Percentiles rank a stretch among this genome's conserved stretches.
phyloP scores from a whole-genome alignment of 2,888 invertebrate species.

The Lysandra bellargus region DNA sequence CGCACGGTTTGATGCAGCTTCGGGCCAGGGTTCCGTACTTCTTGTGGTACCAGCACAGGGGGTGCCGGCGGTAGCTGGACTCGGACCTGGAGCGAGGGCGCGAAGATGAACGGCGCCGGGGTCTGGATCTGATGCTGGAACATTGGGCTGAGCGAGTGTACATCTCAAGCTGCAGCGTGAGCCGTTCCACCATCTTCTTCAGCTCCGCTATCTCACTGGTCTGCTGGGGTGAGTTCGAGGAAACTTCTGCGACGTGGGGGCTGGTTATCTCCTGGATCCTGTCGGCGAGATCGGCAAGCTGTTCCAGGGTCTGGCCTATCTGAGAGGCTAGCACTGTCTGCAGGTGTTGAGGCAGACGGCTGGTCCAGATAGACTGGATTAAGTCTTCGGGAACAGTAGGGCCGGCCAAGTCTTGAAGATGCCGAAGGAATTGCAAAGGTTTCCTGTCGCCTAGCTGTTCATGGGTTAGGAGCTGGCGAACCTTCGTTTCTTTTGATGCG shows the following conservation, averaged over 20 bases:
- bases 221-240: not conserved
- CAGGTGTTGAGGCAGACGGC: slow-evolving; percentile 33
- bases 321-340: slow-evolving; percentile 39
- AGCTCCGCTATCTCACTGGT: too few species aligned
- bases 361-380: slow-evolving; percentile 36
- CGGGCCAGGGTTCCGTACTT: slow-evolving; percentile 35
- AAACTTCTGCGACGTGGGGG: not conserved
- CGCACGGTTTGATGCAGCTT: slow-evolving; percentile 36
- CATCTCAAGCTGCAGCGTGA: too few species aligned
- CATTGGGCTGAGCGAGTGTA: not conserved
- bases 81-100: slow-evolving; percentile 15
- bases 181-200: too few species aligned
- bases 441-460: slow-evolving; percentile 41
- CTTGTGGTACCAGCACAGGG: slow-evolving; percentile 41
- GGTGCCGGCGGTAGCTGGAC: slow-evolving; percentile 37
- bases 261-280: not conserved
- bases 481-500: not conserved
- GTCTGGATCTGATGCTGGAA: not conserved
- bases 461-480: slow-evolving; percentile 27
- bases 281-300: not conserved
- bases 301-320: not conserved
- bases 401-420: slow-evolving; percentile 35
- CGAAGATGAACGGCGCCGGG: not conserved
- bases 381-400: slow-evolving; percentile 36
- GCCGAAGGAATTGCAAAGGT: slow-evolving; percentile 40